Conservation (phyloP, 2,113 vertebrate genomes). For the Marmota monax region DNA sequence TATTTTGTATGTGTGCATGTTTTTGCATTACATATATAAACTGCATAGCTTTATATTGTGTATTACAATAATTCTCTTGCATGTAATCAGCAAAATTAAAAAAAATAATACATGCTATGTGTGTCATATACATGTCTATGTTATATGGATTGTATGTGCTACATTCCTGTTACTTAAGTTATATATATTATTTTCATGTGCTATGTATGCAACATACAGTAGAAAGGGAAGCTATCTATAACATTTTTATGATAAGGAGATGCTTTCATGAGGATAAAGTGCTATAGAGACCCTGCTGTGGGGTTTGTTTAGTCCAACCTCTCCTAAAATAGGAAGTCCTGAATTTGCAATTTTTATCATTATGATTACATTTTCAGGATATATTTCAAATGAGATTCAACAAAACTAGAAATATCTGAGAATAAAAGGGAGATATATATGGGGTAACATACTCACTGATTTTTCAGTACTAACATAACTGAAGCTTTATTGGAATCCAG, state of each 20-base stretch:
- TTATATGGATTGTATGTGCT: not conserved
- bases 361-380: constrained; percentile 25
- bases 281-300: not conserved
- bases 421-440: constrained; percentile 35
- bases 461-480: constrained; percentile 10
- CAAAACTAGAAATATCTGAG: constrained; percentile 31
- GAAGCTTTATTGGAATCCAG: constrained; percentile 12
- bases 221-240: not conserved
- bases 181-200: not conserved
- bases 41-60: not conserved
- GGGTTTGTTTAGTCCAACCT: not conserved
- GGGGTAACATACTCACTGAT: not conserved
- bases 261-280: not conserved
- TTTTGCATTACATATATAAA: not conserved
- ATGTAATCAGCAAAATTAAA: no score
- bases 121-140: not conserved
- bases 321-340: not conserved
- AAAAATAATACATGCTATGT: not conserved
- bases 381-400: constrained; percentile 56
- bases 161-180: not conserved
- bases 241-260: not conserved
- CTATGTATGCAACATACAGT: not conserved
- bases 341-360: not conserved
- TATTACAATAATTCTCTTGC: no score
- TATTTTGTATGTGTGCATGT: not conserved